Evolutionary conservation across 2,888 invertebrate genomes (phyloP).

Genomic region (Acanthoscelides obtectus): DNA sequence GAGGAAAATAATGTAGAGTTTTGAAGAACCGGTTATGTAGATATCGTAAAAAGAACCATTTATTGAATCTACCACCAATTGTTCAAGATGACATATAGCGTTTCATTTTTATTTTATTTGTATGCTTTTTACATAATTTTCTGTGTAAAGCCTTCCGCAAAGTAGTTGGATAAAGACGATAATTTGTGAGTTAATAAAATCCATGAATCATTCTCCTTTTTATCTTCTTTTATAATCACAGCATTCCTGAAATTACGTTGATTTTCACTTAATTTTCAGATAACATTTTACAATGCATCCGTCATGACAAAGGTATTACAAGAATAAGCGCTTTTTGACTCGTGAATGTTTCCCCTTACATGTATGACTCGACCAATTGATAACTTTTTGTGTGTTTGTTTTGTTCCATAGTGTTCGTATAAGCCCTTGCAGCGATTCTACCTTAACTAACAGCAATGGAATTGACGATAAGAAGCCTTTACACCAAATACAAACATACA

Average conservation of each 20-base stretch:
- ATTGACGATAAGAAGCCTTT: slow-evolving; percentile 62
- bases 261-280: slow-evolving; percentile 1
- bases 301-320: not conserved
- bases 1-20: no score
- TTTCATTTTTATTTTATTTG: no score
- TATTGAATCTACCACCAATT: no score
- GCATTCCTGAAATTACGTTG: not conserved
- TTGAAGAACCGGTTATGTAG: no score
- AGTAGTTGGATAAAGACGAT: no score
- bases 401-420: slow-evolving; percentile 47
- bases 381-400: slow-evolving; percentile 10
- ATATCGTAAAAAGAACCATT: no score
- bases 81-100: no score
- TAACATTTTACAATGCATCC: not conserved
- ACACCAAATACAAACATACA: slow-evolving; percentile 71
- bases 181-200: no score
- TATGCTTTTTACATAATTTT: no score
- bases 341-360: not conserved
- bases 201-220: no score
- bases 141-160: no score
- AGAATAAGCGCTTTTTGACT: not conserved
- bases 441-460: slow-evolving; percentile 55
- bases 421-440: slow-evolving; percentile 57
- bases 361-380: not conserved
- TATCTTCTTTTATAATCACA: not conserved